Conservation (phyloP, 2,797 vertebrate species). For the Ceryle rudis region DNA sequence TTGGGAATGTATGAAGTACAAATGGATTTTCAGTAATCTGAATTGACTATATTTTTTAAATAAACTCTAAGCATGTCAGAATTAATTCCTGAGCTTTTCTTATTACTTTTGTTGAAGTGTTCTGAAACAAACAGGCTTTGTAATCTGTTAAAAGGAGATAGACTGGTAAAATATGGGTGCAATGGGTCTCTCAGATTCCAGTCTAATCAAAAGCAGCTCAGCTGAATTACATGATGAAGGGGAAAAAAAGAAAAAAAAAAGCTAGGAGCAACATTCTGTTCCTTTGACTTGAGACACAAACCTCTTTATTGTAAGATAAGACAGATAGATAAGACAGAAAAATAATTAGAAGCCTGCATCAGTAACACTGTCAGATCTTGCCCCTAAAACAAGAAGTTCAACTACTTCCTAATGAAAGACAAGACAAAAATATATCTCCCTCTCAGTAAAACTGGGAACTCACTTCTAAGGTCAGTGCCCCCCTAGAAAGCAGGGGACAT, state of each 20-base stretch:
- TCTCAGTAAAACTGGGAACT: background rate
- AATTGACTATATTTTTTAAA: background rate
- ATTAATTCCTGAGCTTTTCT: background rate
- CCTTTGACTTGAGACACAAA: background rate
- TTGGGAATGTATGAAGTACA: background rate
- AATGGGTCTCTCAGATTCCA: background rate
- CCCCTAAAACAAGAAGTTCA: background rate
- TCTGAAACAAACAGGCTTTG: background rate
- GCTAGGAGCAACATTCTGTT: background rate
- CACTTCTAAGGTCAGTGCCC: background rate
- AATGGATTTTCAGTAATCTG: background rate
- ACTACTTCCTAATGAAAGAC: background rate
- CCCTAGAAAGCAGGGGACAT: background rate
- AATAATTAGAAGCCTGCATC: background rate
- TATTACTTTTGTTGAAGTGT: background rate
- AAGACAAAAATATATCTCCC: background rate
- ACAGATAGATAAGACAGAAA: background rate
- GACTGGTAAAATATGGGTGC: background rate
- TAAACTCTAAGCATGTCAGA: background rate
- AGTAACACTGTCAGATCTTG: background rate
- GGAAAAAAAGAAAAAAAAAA: too few species aligned
- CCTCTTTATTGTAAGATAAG: background rate
- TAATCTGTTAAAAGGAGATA: background rate
- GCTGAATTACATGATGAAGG: background rate
- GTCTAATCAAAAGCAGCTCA: background rate